Evolutionary conservation across 2,888 invertebrate genomes (phyloP).

Genomic region (Belgica antarctica): DNA sequence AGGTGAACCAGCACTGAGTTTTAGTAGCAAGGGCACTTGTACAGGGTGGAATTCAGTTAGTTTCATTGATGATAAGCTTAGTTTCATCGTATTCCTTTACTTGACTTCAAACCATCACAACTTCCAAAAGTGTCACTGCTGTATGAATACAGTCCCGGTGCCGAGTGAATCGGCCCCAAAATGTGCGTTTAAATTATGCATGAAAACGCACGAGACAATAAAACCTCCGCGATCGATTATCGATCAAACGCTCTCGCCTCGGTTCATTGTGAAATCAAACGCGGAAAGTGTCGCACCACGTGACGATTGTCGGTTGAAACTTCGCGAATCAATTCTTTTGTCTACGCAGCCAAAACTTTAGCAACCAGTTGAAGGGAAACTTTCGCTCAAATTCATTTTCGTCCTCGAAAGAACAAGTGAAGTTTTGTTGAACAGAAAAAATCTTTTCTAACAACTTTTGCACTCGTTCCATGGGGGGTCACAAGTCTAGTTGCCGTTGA

Average conservation of each 20-base stretch:
- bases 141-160: no score
- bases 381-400: not conserved
- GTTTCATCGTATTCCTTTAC: no score
- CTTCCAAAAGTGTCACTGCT: no score
- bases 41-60: no score
- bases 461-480: not conserved
- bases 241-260: conserved; percentile 31
- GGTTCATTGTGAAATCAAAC: not conserved
- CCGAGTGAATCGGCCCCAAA: not conserved
- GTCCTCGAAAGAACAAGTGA: conserved; percentile 8
- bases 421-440: not conserved
- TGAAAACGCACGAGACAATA: not conserved
- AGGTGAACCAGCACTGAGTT: no score
- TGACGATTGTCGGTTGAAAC: not conserved
- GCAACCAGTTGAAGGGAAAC: not conserved
- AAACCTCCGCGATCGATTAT: conserved; percentile 30
- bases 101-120: no score
- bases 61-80: no score
- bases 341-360: no score
- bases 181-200: conserved; percentile 38
- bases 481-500: not conserved
- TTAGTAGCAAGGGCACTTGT: no score
- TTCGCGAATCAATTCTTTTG: not conserved
- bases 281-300: not conserved
- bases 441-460: not conserved